phyloP scores from a whole-genome alignment of 1,140 invertebrate genomes.

The Colletes gigas region DNA sequence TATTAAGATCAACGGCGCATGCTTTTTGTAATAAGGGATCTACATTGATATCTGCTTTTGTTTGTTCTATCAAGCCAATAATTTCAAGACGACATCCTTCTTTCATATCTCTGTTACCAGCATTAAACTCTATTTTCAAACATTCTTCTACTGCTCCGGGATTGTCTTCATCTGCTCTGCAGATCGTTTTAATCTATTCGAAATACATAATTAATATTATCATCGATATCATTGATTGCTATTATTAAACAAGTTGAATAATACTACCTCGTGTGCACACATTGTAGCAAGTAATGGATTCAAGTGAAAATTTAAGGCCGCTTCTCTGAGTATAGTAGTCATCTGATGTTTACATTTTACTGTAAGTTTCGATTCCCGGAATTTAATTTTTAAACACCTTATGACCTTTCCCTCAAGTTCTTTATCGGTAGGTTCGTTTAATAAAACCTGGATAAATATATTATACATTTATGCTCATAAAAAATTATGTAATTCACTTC shows the following conservation, averaged over 20 bases:
- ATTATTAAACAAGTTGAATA: background rate
- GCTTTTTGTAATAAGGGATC: constrained; percentile 90
- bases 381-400: constrained; percentile 88
- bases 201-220: constrained; percentile 2
- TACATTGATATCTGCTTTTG: constrained; percentile 90
- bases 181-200: constrained; percentile 75
- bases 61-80: constrained; percentile 89
- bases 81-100: constrained; percentile 90
- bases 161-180: constrained; percentile 76
- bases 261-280: constrained; percentile 84
- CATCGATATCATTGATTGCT: background rate
- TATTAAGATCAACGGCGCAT: constrained; percentile 90
- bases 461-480: constrained; percentile 15
- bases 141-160: constrained; percentile 90
- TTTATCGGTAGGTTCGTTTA: constrained; percentile 74
- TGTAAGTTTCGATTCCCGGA: constrained; percentile 87
- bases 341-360: constrained; percentile 91
- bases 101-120: constrained; percentile 86
- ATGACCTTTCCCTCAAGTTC: constrained; percentile 83
- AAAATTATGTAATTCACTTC: constrained; percentile 15
- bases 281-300: constrained; percentile 91
- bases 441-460: constrained; percentile 66
- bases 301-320: constrained; percentile 92
- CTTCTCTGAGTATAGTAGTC: constrained; percentile 90
- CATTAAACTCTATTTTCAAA: constrained; percentile 88